phyloP scores from a whole-genome alignment of 2,888 invertebrate species.

The Acleris sparsana region DNA sequence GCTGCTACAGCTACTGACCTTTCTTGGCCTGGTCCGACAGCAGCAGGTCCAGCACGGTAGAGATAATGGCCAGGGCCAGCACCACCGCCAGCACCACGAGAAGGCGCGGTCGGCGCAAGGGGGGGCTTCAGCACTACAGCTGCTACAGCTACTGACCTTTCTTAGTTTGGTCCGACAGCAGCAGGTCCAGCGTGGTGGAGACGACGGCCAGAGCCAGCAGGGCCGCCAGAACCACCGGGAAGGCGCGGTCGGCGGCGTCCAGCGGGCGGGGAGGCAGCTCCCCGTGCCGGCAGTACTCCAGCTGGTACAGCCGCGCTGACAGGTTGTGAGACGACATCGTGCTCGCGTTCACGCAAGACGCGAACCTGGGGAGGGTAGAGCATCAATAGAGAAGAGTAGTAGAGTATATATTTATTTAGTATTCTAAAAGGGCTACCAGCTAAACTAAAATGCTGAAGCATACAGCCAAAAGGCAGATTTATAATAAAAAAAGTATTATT shows the following conservation, averaged over 20 bases:
- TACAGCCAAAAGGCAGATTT: no score
- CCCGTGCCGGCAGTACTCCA: constrained; percentile 65
- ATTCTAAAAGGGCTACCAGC: no score
- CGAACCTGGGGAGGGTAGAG: constrained; percentile 56
- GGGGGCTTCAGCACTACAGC: constrained; percentile 38
- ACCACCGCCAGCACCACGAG: constrained; percentile 45
- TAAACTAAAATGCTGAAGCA: no score
- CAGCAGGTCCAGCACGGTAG: constrained; percentile 63
- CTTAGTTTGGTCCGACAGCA: constrained; percentile 59
- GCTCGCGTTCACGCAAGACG: constrained; percentile 66
- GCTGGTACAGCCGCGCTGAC: constrained; percentile 59
- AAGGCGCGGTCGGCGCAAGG: constrained; percentile 44
- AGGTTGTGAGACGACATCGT: constrained; percentile 60
- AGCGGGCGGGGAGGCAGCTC: constrained; percentile 43
- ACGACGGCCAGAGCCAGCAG: constrained; percentile 61
- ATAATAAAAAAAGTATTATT: no score
- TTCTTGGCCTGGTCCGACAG: constrained; percentile 63
- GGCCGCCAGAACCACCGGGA: constrained; percentile 56
- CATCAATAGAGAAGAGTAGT: neutral
- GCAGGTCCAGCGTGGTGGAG: constrained; percentile 63
- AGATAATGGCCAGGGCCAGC: constrained; percentile 58
- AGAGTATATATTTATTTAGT: no score
- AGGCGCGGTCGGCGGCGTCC: constrained; percentile 52
- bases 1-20: constrained; percentile 46
- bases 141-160: constrained; percentile 56